Evolutionary conservation across 2,797 vertebrate genomes (phyloP).

Genomic region (Poeciliopsis presidionis): DNA sequence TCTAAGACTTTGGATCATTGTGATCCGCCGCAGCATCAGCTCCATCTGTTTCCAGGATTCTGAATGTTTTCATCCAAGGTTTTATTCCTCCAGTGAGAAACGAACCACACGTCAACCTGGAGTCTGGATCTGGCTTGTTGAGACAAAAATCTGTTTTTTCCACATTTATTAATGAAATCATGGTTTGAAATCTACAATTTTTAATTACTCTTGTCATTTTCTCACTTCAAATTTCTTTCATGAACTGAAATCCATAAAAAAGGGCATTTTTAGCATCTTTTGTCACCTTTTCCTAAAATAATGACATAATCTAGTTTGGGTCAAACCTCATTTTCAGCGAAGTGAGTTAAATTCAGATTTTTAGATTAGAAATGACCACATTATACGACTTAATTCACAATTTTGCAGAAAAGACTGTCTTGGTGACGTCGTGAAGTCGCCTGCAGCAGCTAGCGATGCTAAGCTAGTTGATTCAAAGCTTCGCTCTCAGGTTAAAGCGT

Average conservation of each 20-base stretch:
- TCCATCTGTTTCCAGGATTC: neutral
- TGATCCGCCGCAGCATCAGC: neutral
- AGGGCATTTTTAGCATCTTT: neutral
- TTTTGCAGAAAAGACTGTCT: neutral
- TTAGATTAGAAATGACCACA: no score
- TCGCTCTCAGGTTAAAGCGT: neutral
- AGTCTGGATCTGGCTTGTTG: neutral
- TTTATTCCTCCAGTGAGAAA: neutral
- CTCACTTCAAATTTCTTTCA: neutral
- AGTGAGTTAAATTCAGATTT: neutral
- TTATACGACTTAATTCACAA: neutral
- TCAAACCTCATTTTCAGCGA: neutral
- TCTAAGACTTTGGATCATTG: slow-evolving; percentile 1
- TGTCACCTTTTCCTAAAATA: neutral
- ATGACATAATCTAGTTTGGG: neutral
- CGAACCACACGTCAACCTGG: neutral
- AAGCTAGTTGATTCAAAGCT: neutral
- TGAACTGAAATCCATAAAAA: neutral
- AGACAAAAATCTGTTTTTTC: neutral
- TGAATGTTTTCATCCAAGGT: neutral
- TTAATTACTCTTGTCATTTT: neutral
- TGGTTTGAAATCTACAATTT: neutral
- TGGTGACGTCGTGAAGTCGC: neutral
- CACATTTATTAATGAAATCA: neutral
- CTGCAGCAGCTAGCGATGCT: neutral